phyloP scores from a whole-genome alignment of 2,888 invertebrate genomes.

The Trileptium ribeirensis region DNA sequence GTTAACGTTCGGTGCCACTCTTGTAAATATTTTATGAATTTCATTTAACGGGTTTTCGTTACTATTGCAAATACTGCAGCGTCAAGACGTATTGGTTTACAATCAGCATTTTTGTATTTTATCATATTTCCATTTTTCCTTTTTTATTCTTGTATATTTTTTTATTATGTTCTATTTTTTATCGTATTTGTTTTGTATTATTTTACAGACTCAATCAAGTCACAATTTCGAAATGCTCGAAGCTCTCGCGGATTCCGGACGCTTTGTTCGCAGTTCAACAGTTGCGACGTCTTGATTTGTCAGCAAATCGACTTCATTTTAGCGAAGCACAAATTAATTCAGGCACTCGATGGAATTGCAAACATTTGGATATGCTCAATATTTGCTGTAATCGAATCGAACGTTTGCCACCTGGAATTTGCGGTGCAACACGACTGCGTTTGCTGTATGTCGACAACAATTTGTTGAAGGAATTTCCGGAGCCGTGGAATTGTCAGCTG shows the following conservation, averaged over 20 bases:
- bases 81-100: too few relatives aligned
- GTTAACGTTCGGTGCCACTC: too few relatives aligned
- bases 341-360: not conserved
- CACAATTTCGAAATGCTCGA: not conserved
- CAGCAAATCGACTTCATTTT: not conserved
- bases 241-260: not conserved
- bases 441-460: not conserved
- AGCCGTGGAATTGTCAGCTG: slow-evolving; percentile 12
- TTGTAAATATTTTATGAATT: too few relatives aligned
- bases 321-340: not conserved
- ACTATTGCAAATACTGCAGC: too few relatives aligned
- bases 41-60: too few relatives aligned
- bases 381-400: not conserved
- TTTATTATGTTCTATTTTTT: too few relatives aligned
- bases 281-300: not conserved
- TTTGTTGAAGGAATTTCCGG: not conserved
- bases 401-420: not conserved
- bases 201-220: not conserved
- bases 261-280: not conserved
- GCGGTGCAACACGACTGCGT: not conserved
- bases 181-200: too few relatives aligned
- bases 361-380: not conserved
- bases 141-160: too few relatives aligned
- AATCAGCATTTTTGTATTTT: too few relatives aligned
- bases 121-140: too few relatives aligned